Conservation (phyloP, 2,113 vertebrate species). For the Pseudolaguvia tuberculata region DNA sequence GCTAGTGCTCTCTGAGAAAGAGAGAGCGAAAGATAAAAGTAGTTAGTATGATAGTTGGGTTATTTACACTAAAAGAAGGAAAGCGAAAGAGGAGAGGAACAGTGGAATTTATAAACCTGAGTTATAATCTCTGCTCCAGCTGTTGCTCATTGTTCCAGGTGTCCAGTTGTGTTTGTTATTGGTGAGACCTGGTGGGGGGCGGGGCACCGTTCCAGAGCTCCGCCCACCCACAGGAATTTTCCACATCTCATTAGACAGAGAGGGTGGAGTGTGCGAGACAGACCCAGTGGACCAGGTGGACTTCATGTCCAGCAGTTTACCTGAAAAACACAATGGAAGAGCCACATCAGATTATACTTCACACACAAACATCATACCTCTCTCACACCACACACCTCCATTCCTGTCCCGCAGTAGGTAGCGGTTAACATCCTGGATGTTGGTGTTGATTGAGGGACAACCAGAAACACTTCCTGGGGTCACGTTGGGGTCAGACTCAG, state of each 20-base stretch:
- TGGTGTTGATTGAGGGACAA: constrained; percentile 95
- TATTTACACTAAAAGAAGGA: neutral
- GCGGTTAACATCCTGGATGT: constrained; percentile 96
- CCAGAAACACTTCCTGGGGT: constrained; percentile 96
- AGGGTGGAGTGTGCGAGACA: constrained; percentile 87
- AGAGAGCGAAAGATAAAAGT: neutral
- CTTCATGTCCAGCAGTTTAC: constrained; percentile 95
- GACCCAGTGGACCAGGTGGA: constrained; percentile 93
- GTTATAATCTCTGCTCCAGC: constrained; percentile 90
- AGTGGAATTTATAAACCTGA: constrained; percentile 70
- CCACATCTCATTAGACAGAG: constrained; percentile 94
- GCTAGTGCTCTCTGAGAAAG: constrained; percentile 77
- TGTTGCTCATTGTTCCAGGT: constrained; percentile 79
- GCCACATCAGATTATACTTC: neutral
- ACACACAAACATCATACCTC: neutral
- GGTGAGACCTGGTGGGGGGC: constrained; percentile 90
- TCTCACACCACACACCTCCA: constrained; percentile 73
- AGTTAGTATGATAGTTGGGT: neutral
- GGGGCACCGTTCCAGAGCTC: constrained; percentile 81
- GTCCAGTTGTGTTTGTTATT: constrained; percentile 94
- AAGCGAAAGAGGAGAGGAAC: neutral
- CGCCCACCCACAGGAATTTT: constrained; percentile 84
- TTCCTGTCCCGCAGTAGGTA: constrained; percentile 90
- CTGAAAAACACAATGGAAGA: constrained; percentile 58
- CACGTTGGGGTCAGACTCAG: constrained; percentile 95